Base-by-base conservation (phyloP, 2,113 vertebrate genomes). In the Vimba vimba region DNA sequence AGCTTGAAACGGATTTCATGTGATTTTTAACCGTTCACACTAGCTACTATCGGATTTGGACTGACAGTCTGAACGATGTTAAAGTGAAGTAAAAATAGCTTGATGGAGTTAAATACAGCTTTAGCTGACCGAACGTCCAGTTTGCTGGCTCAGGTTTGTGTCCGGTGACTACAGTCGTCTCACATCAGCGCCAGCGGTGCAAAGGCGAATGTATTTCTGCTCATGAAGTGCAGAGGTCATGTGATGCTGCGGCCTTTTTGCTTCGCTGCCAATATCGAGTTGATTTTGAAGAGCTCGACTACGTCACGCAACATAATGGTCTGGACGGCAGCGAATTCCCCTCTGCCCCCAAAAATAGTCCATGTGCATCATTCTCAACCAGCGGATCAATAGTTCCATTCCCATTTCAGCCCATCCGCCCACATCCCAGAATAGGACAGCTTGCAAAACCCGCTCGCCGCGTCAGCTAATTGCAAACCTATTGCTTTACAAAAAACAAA, bases 341-440 rank as follows among this genome's bases (percentile, higher is more conserved):
- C 82, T 89, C 88, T 87, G 64, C 87, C 91, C 86, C 91, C 93
- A 77, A 93, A 94, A 95, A 95, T 95, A 95, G 94, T 93, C 90
- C 89, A 86, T 87, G 69, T 79, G 88, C 92, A 92, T 94, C 91
- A 91, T 92, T 94, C 91, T 94, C 88, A 91, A 92, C 91, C 92
- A 85, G 83, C 69, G 83, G 92, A 95, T 95, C 95, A 90, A 95
- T 95, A 94, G 87, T 84, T 92, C 92, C 91, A 93, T 93, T 94
- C 93, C 90, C 83, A 89, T 93, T 93, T 93, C 91, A 93, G 90
- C 90, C 39, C 69, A 89, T 86, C 84, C 91, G 87, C 88, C 89
- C 90, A 69, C 85, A 45, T 84, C 84, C 92, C 86, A 60, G 85
- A 95, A 94, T 88, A 93, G 92, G 89, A 94, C 92, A 94, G 95